Percentiles rank a stretch among this genome's conserved stretches.
phyloP scores from a whole-genome alignment of 2,888 invertebrate genomes.

The Melanargia galathea region DNA sequence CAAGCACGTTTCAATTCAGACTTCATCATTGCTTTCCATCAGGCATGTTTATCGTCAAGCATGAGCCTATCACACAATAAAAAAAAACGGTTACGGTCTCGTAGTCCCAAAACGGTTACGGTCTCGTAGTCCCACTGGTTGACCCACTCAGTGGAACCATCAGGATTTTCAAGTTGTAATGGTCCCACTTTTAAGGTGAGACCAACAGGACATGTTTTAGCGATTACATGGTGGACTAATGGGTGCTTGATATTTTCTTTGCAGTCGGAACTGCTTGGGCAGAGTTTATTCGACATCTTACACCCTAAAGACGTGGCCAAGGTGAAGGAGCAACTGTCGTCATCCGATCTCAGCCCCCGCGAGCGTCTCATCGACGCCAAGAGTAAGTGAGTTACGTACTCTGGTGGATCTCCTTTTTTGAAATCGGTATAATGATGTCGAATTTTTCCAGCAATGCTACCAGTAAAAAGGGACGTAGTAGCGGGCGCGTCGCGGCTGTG shows the following conservation, averaged over 20 bases:
- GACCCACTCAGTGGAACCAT: too few relatives aligned
- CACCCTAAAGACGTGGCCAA: constrained; percentile 97
- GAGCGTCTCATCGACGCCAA: constrained; percentile 96
- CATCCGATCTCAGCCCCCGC: constrained; percentile 93
- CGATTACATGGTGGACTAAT: too few relatives aligned
- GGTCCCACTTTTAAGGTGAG: too few relatives aligned
- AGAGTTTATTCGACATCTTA: constrained; percentile 96
- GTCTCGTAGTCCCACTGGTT: too few relatives aligned
- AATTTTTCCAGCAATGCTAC: constrained; percentile 89
- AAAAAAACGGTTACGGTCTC: too few relatives aligned
- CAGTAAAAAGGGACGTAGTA: constrained; percentile 92
- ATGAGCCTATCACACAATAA: too few relatives aligned
- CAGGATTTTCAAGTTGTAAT: too few relatives aligned
- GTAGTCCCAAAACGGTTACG: too few relatives aligned
- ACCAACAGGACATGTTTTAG: too few relatives aligned
- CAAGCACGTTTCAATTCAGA: too few relatives aligned
- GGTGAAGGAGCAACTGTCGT: constrained; percentile 96
- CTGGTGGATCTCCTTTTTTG: background rate
- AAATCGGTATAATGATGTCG: background rate
- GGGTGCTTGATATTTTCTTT: constrained; percentile 25
- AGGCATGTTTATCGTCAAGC: too few relatives aligned
- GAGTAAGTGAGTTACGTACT: constrained; percentile 81
- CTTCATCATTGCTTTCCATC: too few relatives aligned
- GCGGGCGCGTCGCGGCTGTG: constrained; percentile 89
- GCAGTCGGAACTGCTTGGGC: constrained; percentile 92